Percentiles rank a stretch among this genome's conserved stretches.
These are phyloP conservation scores for Actenoides hombroni DNA, from an alignment of 2,113 vertebrate species.

Conservation along the genomic window DNA sequence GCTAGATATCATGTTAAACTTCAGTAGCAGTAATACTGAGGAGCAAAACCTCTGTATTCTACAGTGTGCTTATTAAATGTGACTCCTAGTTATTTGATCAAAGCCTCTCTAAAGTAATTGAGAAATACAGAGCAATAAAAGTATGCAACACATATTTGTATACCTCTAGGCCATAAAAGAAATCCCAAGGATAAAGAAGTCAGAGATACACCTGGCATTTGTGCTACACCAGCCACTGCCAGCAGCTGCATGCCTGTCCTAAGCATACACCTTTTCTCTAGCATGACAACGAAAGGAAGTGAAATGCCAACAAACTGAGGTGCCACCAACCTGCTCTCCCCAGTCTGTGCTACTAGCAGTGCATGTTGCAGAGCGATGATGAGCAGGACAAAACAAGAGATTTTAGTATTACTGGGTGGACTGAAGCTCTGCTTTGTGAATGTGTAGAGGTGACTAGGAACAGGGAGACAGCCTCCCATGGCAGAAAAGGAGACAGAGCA, in stretches of 20 bases:
- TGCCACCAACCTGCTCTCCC: neutral
- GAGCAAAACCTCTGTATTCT: neutral
- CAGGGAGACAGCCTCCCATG: neutral
- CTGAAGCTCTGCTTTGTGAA: neutral
- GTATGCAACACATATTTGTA: neutral
- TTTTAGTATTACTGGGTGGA: neutral
- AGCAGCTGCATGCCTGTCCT: neutral
- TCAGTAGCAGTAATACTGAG: neutral
- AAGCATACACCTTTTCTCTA: neutral
- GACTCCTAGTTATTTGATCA: neutral
- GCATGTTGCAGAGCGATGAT: neutral
- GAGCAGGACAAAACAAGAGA: neutral
- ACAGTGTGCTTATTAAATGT: neutral
- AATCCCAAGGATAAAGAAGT: neutral
- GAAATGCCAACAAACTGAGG: neutral
- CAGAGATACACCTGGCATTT: rapidly evolving
- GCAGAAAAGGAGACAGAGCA: neutral
- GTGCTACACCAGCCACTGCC: neutral
- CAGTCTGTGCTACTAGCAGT: too few species aligned
- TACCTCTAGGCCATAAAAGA: neutral
- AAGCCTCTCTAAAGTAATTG: neutral
- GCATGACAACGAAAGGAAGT: neutral
- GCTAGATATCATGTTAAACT: neutral
- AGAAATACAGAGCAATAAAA: neutral
- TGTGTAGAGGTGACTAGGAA: neutral